These are phyloP conservation scores for Urocitellus parryii DNA, from an alignment of 2,113 vertebrate species.

Conservation along the genomic window DNA sequence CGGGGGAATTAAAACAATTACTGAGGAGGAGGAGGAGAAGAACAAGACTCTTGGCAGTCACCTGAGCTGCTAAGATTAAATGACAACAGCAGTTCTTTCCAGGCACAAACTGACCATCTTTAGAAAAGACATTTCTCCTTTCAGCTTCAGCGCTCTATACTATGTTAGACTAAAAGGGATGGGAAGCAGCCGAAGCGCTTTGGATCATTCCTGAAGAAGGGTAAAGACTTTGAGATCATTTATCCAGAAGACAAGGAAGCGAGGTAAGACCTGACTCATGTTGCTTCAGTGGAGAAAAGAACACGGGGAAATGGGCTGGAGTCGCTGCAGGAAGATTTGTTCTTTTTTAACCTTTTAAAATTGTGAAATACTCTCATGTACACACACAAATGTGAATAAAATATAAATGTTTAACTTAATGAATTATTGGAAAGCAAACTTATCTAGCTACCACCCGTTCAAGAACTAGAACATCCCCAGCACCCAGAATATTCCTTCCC, in stretches of 20 bases:
- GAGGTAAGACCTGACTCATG: constrained; percentile 14
- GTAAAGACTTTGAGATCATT: background rate
- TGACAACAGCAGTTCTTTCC: constrained; percentile 29
- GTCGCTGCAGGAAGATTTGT: background rate
- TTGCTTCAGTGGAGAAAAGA: background rate
- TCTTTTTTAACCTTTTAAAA: background rate
- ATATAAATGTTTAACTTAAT: background rate
- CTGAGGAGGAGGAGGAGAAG: background rate
- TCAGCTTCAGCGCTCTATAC: background rate
- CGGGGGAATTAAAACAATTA: background rate
- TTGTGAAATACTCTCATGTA: background rate
- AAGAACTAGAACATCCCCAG: background rate
- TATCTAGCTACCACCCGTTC: background rate
- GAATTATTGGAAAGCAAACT: background rate
- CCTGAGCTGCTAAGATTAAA: constrained; percentile 51
- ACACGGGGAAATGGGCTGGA: background rate
- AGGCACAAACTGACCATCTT: background rate
- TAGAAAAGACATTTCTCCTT: background rate
- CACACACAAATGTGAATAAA: background rate
- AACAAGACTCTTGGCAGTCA: background rate
- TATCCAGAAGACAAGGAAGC: background rate
- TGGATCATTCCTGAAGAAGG: background rate
- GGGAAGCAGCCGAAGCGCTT: background rate
- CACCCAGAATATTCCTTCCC: background rate
- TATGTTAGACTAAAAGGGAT: background rate